Conservation (phyloP, 2,113 vertebrate genomes). For the Pteronura brasiliensis region DNA sequence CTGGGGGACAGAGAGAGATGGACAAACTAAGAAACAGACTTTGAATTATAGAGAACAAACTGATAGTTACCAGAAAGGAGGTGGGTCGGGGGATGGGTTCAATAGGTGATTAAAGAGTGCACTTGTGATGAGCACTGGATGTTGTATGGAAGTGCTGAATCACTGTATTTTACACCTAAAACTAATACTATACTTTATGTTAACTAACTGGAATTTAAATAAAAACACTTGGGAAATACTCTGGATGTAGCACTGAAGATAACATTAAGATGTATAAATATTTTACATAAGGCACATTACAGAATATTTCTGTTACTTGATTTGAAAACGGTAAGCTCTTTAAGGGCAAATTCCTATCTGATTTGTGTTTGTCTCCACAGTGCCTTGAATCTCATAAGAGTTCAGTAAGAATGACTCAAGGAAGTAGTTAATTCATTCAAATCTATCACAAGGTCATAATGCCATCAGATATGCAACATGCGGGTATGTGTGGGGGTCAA, state of each 20-base stretch:
- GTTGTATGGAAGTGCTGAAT: not conserved
- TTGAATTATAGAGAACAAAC: not conserved
- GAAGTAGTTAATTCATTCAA: not conserved
- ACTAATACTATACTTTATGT: not conserved
- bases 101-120: not conserved
- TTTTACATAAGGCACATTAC: not conserved
- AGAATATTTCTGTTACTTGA: not conserved
- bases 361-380: not conserved
- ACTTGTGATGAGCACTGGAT: not conserved
- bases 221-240: not conserved
- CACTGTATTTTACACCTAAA: not conserved
- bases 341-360: not conserved
- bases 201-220: not conserved
- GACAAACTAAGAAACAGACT: not conserved
- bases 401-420: not conserved
- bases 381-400: not conserved
- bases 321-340: not conserved
- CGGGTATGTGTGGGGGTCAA: not conserved
- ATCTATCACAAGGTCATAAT: not conserved
- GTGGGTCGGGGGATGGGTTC: not conserved
- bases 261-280: not conserved
- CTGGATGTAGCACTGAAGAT: not conserved
- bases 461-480: not conserved
- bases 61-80: not conserved
- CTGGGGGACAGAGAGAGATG: not conserved